phyloP scores from a whole-genome alignment of 2,888 invertebrate species.

The Malthinus seriepunctatus region DNA sequence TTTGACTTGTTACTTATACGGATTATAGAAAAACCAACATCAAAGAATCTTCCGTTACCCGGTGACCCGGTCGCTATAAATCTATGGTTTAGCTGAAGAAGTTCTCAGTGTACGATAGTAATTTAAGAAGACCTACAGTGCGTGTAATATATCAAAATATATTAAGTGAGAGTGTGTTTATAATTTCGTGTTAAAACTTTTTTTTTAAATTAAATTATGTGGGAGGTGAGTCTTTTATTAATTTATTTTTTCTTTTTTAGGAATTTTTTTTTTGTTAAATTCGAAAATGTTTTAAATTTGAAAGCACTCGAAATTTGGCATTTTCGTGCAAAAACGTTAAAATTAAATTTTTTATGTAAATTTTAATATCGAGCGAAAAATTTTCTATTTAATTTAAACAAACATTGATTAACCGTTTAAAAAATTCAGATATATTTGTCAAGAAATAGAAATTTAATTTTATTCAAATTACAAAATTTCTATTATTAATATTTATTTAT shows the following conservation, averaged over 20 bases:
- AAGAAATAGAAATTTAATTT: too few species aligned
- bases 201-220: background rate
- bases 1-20: constrained; percentile 9
- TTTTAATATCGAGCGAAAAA: too few species aligned
- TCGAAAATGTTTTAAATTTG: background rate
- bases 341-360: too few species aligned
- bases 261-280: background rate
- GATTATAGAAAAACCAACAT: constrained; percentile 19
- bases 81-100: constrained; percentile 32
- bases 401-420: too few species aligned
- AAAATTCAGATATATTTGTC: too few species aligned
- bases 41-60: constrained; percentile 41
- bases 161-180: constrained; percentile 24
- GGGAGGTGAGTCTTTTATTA: background rate
- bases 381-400: too few species aligned
- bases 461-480: too few species aligned
- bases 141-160: constrained; percentile 14
- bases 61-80: constrained; percentile 40
- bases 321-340: too few species aligned
- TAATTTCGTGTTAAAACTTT: background rate
- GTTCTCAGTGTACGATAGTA: constrained; percentile 28
- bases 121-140: constrained; percentile 16
- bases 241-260: background rate
- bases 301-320: too few species aligned
- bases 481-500: background rate